phyloP scores from a whole-genome alignment of 2,113 vertebrate genomes.

The Pelecanoides urinatrix region DNA sequence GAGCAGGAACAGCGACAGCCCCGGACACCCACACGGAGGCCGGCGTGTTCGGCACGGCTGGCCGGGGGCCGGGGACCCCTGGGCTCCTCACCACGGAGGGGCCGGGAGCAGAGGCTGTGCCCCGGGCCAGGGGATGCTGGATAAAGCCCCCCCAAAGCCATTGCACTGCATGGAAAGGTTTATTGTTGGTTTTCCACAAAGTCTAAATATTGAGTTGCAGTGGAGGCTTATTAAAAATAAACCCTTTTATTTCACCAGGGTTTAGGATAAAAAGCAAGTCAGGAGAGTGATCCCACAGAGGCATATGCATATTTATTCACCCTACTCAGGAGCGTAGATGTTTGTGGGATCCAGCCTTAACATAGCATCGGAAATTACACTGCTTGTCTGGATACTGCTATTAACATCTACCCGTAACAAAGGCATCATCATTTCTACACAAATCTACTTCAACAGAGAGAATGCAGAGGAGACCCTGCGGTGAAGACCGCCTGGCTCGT shows the following conservation, averaged over 20 bases:
- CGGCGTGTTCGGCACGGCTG: accelerated
- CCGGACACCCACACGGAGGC: neutral
- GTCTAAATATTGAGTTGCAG: neutral
- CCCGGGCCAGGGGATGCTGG: neutral
- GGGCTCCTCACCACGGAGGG: neutral
- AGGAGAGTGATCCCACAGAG: neutral
- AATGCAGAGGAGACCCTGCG: neutral
- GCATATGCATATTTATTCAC: neutral
- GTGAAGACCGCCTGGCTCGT: neutral
- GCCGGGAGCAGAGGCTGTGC: neutral
- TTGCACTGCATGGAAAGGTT: neutral
- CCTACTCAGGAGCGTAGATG: neutral
- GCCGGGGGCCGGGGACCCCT: neutral
- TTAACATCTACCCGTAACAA: neutral
- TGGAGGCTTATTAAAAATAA: too few relatives aligned
- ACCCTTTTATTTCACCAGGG: neutral
- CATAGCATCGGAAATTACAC: neutral
- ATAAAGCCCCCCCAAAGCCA: neutral
- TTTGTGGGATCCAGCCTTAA: neutral
- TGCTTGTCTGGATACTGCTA: neutral
- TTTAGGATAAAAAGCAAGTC: neutral
- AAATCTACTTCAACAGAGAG: neutral
- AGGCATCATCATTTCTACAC: neutral
- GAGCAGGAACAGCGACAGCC: neutral
- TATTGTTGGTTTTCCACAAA: neutral